Base-by-base conservation (phyloP, 1,140 invertebrate genomes). In the Berghia stephanieae region DNA sequence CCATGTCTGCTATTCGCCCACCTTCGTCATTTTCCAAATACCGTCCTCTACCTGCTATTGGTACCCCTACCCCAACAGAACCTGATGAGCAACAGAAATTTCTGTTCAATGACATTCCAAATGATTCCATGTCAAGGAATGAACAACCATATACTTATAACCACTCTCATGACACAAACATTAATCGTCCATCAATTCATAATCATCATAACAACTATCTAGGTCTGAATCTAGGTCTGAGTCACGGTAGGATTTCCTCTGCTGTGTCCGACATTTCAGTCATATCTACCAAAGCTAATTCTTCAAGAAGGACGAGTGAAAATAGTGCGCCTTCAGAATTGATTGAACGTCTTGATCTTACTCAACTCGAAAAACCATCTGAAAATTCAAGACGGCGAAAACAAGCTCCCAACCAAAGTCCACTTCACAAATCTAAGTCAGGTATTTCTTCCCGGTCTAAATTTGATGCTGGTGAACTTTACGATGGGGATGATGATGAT, bases 401-500 rank as follows among this genome's bases (percentile, higher is more conserved):
- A 21, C 34, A 1, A 36, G 27, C 36, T 4, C 49, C 69, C 10
- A 31, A 43, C 24, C 24, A 3, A 0, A 43, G 55, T 63, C 55
- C 55, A 24, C 31, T 40, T 5, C n/a, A 75, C 16, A 74, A 60
- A 27, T 31, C 40, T 13, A 60, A 74, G 34, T n/a, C 6, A 34
- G 3, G 27, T 3, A 2, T 40, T 4, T 43, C 66, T 34, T 2
- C 2, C 42, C 44, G 36, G 27, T 3, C 27, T 6, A 43, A 66
- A 40, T 43, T 1, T 31, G 13, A 67, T 18, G 38, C 40, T 34
- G 55, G 57, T 16, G 74, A 67, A 24, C 27, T 76, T 8, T 76
- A 76, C 40, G 74, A 76, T 52, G 74, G 49, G 10, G 74, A 76
- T 60, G 74, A 76, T 68, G 74, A 76, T 68, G 74, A 76, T 36